Base-by-base conservation (phyloP, 2,797 vertebrate genomes). In the Galago senegalensis region DNA sequence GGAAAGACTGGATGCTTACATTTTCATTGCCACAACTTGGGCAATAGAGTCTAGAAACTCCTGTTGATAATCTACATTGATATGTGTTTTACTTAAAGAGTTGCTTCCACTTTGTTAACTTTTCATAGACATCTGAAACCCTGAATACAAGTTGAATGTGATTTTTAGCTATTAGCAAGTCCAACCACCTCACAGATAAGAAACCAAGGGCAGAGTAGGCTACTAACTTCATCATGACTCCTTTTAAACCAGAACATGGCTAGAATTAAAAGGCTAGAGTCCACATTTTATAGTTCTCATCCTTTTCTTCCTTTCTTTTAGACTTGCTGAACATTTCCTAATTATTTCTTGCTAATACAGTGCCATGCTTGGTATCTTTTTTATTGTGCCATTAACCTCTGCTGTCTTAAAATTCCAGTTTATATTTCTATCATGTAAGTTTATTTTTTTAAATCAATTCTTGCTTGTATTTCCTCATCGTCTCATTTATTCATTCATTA, bases 51-150 rank as follows among this genome's bases (percentile, higher is more conserved):
- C 6, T 94, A 82, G 29, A 60, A 49, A 91, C 37, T 63, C 34
- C 31, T 82, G 13, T 70, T 89, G 29, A 70, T 81, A 56, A 80
- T 69, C 16, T 61, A 53, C 56, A 58, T 49, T 58, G 31, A 14
- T 63, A 81, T 43, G 29, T 56, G 11, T 65, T 84, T 80, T 87
- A 10, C n/a, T 80, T 63, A 53, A 79, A 91, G 11, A 73, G 27
- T 89, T 29, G 87, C 4, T 77, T 58, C 31, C n/a, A 91, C n/a
- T 95, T 84, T 65, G n/a, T 72, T 88, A 53, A 60, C 56, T 80
- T 77, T 70, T 81, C 37, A 13, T 75, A 83, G 58, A 49, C 16
- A 53, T 49, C n/a, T 80, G 72, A 31, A 53, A 84, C 13, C 29
- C 4, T 40, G 43, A 93, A 80, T 7, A 29, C 16, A 72, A n/a